phyloP scores from a whole-genome alignment of 2,113 vertebrate genomes.

The Pelusios castaneus region DNA sequence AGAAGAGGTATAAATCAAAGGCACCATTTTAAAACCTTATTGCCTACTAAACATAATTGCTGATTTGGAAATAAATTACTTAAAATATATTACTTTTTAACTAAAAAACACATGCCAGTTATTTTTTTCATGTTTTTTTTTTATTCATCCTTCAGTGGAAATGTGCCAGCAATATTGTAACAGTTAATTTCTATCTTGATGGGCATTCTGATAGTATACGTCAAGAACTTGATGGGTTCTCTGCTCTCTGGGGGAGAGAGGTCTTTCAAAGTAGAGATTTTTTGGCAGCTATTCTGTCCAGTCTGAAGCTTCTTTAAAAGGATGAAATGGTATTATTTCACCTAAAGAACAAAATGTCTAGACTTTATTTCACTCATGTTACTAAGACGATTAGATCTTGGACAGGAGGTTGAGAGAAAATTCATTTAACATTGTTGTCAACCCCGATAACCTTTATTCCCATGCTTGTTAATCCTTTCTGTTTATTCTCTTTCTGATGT shows the following conservation, averaged over 20 bases:
- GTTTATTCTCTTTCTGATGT: conserved; percentile 43
- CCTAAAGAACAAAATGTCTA: conserved; percentile 1
- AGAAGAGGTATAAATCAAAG: conserved; percentile 1
- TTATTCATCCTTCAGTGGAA: conserved; percentile 18
- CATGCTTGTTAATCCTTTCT: not conserved
- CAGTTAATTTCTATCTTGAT: conserved; percentile 16
- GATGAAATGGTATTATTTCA: not conserved
- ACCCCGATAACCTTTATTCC: conserved; percentile 3
- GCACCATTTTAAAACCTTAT: conserved; percentile 16
- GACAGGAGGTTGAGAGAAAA: conserved; percentile 26
- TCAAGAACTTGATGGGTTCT: not conserved
- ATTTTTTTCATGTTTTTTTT: conserved; percentile 38
- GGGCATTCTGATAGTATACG: conserved; percentile 18
- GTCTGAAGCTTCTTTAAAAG: conserved; percentile 16
- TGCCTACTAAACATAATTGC: not conserved
- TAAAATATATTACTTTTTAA: not conserved
- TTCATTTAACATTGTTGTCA: not conserved
- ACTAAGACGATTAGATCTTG: conserved; percentile 6
- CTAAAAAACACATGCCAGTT: conserved; percentile 13
- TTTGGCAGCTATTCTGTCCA: conserved; percentile 20
- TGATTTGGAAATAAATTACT: conserved; percentile 7
- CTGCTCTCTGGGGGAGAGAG: not conserved
- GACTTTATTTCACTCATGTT: conserved; percentile 32
- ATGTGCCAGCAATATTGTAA: not conserved
- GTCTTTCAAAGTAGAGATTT: conserved; percentile 19